Evolutionary conservation across 1,140 invertebrate genomes (phyloP), one percentile per base, ranked within the genome.

Genomic region (Drosophila pruinosa): DNA sequence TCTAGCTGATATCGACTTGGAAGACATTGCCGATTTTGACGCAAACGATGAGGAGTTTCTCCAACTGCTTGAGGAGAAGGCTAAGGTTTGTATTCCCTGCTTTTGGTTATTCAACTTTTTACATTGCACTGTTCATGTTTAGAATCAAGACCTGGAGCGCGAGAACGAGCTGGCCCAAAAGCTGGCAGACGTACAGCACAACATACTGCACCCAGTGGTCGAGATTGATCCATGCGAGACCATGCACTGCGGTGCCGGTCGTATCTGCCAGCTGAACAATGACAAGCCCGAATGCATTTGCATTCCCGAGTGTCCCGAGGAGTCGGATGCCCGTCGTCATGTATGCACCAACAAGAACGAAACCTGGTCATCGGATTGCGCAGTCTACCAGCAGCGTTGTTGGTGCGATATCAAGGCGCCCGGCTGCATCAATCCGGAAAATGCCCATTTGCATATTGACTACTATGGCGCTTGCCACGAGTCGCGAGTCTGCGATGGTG

Each of bases 321-420:
- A 98, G 92, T 92, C 92, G 2, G 97, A 98, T 89, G 92, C 94
- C 0, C 93, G 97, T 26, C 94, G 97, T 76, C 88, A 95, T 93
- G 97, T 98, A 22, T 99, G 98, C 92, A 97, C 96, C 39, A 98
- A 98, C 92, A 95, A 95, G 92, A 99, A 99, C 89, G 96, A 98
- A 92, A 99, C 98, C 1, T 99, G 97, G 95, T 92, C 94, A 10
- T 98, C 97, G 10, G 97, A 98, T 89, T 99, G 98, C 92, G 95
- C 98, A 81, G 94, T 99, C 53, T 97, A 98, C 92, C 95, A 96
- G 68, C 95, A 97, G 91, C 93, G 97, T 70, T 99, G 98, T 90
- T 94, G 96, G 78, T 99, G 98, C 91, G 94, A 97, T 73, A 95
- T 95, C 70, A 93, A 93, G 12, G 94, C 94, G 45, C 92, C 94